Evolutionary conservation across 2,797 vertebrate species (phyloP), one percentile per base, ranked within the genome.

Genomic region (Apogon hyalosoma): DNA sequence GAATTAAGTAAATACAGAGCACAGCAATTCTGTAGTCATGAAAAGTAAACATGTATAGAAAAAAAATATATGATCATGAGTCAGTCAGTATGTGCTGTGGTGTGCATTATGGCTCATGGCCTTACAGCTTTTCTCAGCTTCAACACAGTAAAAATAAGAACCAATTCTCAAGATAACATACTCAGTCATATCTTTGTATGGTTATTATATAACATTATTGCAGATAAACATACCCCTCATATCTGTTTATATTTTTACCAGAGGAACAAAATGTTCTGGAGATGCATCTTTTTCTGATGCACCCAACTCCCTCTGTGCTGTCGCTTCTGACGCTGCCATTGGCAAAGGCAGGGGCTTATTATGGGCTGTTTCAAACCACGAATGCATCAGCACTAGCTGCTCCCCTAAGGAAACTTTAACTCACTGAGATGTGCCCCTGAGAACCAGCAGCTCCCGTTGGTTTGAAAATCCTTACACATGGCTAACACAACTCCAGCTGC

Each of bases 201-300:
- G 40, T 24, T 28, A 70, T 87, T 85, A 81, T 49, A 47, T 72
- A 87, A 85, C 72, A 21, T n/a, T 55, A 70, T 36, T 53, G 65
- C 59, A 59, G 63, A 83, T 77, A 80, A 86, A 91, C 74, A 77
- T 33, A 60, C 58, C 6, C 75, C 61, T 78, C 61, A 39, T 84
- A 71, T 77, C 58, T 79, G 55, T 52, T 80, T 70, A 42, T 75
- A 54, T 73, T 84, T 83, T 66, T 42, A 73, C 66, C 58, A 77
- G 52, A 80, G 82, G 90, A 89, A 92, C 90, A 90, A 77, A 89
- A 89, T 90, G 90, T 92, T 90, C 90, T 75, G 58, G 49, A 83
- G 69, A 77, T 59, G 48, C 64, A 72, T 79, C 73, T 65, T 81
- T 61, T 74, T 79, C 75, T 52, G 47, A 71, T 70, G 79, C 80